A percentile compares a stretch with the other conserved stretches of the same genome.
Evolutionary conservation across 2,797 vertebrate genomes (phyloP).

Genomic region (Zalophus californianus): DNA sequence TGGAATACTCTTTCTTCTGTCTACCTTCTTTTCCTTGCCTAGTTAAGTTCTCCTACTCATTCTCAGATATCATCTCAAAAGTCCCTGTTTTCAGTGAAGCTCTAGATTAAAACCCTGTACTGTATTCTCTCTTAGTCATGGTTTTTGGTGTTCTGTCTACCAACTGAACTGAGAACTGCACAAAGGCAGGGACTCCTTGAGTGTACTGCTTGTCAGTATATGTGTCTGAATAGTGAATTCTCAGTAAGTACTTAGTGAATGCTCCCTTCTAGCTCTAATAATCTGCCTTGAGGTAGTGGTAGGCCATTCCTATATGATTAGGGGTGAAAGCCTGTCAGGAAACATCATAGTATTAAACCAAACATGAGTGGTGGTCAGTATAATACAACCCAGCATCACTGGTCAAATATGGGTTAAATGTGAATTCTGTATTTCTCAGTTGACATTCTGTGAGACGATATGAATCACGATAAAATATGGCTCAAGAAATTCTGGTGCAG

Average conservation of each 20-base stretch:
- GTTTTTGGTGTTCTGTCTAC: conserved; percentile 10
- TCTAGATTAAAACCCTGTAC: neutral
- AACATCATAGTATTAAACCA: neutral
- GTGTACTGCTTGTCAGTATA: neutral
- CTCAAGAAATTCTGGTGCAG: conserved; percentile 11
- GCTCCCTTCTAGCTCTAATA: neutral
- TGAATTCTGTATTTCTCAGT: conserved; percentile 15
- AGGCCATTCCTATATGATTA: neutral
- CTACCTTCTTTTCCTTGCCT: neutral
- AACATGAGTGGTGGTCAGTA: neutral
- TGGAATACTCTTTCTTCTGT: conserved; percentile 32
- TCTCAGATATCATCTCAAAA: conserved; percentile 3
- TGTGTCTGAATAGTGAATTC: neutral
- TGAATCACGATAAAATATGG: neutral
- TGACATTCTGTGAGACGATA: neutral
- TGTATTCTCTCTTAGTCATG: neutral
- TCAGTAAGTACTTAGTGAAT: neutral
- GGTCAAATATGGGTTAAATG: neutral
- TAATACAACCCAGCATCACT: neutral
- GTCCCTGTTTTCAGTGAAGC: neutral
- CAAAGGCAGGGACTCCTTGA: neutral
- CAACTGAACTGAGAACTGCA: neutral
- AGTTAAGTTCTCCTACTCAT: neutral
- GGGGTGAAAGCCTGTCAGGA: neutral
- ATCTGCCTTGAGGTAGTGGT: neutral